Conservation (phyloP, 1,140 invertebrate genomes). For the Paraescarpia echinospica region DNA sequence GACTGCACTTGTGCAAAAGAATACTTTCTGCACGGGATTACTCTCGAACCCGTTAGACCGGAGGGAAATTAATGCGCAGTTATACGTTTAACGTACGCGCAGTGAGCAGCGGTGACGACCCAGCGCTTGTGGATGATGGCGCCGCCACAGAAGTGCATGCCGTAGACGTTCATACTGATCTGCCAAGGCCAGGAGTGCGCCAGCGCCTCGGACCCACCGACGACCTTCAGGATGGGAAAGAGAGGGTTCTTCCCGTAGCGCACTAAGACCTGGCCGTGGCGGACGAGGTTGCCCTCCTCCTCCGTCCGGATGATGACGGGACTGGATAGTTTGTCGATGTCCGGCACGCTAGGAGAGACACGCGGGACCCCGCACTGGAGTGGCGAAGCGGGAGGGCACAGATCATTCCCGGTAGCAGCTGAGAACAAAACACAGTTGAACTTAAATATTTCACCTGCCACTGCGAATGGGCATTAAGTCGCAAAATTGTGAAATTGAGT, state of each 20-base stretch:
- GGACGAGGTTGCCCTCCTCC: background rate
- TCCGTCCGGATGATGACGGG: background rate
- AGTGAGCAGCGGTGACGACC: constrained; percentile 28
- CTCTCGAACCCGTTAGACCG: background rate
- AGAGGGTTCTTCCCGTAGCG: background rate
- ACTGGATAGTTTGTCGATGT: background rate
- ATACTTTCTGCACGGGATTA: too few species aligned
- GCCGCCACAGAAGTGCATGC: constrained; percentile 22
- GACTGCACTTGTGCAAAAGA: too few species aligned
- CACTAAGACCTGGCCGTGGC: background rate
- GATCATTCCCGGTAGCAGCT: background rate
- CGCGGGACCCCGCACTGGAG: background rate
- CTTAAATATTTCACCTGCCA: too few species aligned
- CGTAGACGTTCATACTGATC: constrained; percentile 24
- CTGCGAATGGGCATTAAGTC: too few species aligned
- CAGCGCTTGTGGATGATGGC: constrained; percentile 15
- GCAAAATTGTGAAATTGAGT: too few species aligned
- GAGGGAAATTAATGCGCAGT: background rate
- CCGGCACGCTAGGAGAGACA: background rate
- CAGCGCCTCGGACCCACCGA: constrained; percentile 32
- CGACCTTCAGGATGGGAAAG: constrained; percentile 33
- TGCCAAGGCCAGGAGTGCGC: constrained; percentile 41
- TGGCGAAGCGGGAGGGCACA: background rate
- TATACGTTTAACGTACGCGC: constrained; percentile 8
- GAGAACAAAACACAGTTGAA: background rate